phyloP scores from a whole-genome alignment of 2,113 vertebrate species.

The Clarias gariepinus region DNA sequence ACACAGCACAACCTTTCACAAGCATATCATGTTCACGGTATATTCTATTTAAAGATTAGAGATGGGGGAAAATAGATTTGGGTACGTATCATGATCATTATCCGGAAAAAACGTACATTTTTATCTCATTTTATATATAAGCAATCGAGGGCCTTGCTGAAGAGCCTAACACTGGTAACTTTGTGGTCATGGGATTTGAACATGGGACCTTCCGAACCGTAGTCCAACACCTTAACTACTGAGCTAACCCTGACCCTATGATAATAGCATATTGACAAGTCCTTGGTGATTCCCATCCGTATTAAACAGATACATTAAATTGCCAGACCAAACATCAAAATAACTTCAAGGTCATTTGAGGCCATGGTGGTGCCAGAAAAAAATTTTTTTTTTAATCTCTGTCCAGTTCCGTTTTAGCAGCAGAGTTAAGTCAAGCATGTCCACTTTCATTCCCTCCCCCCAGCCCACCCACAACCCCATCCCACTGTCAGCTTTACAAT shows the following conservation, averaged over 20 bases:
- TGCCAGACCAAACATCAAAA: background rate
- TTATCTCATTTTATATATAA: too few relatives aligned
- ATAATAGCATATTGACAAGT: too few relatives aligned
- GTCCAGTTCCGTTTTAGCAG: conserved; percentile 12
- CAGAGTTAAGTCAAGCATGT: conserved; percentile 37
- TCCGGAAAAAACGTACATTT: too few relatives aligned
- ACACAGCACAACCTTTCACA: background rate
- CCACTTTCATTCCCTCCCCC: conserved; percentile 60
- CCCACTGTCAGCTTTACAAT: conserved; percentile 66
- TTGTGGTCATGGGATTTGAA: too few relatives aligned
- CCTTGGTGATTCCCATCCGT: background rate
- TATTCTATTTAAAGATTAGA: too few relatives aligned
- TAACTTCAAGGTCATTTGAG: background rate
- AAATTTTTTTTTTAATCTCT: background rate
- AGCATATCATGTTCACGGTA: background rate
- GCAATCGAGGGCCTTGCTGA: too few relatives aligned
- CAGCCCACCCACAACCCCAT: background rate
- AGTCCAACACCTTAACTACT: too few relatives aligned
- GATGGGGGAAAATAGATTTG: too few relatives aligned
- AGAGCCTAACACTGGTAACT: too few relatives aligned
- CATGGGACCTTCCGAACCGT: too few relatives aligned
- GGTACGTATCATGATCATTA: too few relatives aligned
- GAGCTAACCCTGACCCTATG: too few relatives aligned
- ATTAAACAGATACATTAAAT: background rate
- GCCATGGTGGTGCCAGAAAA: background rate